phyloP scores from a whole-genome alignment of 2,888 invertebrate genomes.

The Papilio demoleus region DNA sequence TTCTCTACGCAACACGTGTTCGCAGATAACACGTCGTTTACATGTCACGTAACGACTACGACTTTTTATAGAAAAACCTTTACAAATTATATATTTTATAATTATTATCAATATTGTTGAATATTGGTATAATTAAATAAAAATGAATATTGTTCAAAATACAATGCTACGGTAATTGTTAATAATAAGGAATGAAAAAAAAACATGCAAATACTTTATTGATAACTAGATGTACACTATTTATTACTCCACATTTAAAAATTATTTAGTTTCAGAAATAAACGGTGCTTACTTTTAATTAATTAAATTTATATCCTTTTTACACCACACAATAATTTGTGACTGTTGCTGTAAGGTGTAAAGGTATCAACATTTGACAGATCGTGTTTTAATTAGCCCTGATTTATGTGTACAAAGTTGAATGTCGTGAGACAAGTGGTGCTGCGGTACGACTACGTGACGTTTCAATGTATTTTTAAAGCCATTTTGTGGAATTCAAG shows the following conservation, averaged over 20 bases:
- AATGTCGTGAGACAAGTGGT: slow-evolving; percentile 75
- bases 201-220: too few species aligned
- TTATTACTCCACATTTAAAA: too few species aligned
- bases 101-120: too few species aligned
- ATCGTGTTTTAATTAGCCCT: slow-evolving; percentile 72
- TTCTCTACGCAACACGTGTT: slow-evolving; percentile 71
- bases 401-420: slow-evolving; percentile 71
- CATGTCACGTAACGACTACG: slow-evolving; percentile 54
- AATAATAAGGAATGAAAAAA: not conserved
- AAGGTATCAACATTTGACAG: slow-evolving; percentile 45
- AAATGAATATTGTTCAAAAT: not conserved
- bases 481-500: slow-evolving; percentile 53
- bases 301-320: not conserved
- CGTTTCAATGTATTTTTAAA: slow-evolving; percentile 55
- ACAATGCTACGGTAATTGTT: not conserved
- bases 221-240: too few species aligned
- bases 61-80: slow-evolving; percentile 34
- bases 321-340: not conserved
- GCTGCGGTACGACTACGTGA: slow-evolving; percentile 58
- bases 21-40: slow-evolving; percentile 63
- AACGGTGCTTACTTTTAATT: too few species aligned
- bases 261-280: not conserved
- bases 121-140: too few species aligned
- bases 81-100: not conserved
- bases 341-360: slow-evolving; percentile 16